These are phyloP conservation scores for Phania funesta DNA, from an alignment of 2,888 invertebrate species.

Conservation along the genomic window DNA sequence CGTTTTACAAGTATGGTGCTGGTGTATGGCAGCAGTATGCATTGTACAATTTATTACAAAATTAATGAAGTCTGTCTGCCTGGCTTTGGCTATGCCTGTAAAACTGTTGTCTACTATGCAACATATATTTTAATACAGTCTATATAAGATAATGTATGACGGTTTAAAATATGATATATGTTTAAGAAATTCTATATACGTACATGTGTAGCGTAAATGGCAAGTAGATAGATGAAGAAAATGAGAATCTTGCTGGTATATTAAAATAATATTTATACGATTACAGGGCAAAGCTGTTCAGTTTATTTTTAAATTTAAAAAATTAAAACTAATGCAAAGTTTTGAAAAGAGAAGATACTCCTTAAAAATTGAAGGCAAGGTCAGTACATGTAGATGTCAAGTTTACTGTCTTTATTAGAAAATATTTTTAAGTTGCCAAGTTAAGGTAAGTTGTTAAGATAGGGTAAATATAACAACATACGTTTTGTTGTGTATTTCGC, in stretches of 20 bases:
- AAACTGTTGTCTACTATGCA: too few species aligned
- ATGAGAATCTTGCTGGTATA: neutral
- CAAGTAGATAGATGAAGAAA: neutral
- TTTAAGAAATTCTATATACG: neutral
- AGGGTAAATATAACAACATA: too few species aligned
- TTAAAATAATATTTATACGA: conserved; percentile 8
- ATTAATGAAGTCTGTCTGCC: conserved; percentile 49
- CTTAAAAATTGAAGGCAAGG: too few species aligned
- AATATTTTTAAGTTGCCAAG: too few species aligned
- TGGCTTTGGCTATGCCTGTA: neutral
- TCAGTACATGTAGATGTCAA: too few species aligned
- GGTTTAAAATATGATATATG: conserved; percentile 48
- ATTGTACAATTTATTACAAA: conserved; percentile 38
- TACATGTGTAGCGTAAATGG: neutral
- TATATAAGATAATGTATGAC: conserved; percentile 35
- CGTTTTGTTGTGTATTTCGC: too few species aligned
- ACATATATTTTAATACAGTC: neutral
- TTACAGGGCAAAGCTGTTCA: conserved; percentile 8
- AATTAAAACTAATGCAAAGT: neutral
- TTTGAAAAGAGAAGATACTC: neutral
- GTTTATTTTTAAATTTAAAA: neutral
- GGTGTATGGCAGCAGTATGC: neutral
- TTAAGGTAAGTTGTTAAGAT: too few species aligned
- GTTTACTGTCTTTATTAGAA: too few species aligned
- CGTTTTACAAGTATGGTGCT: neutral